Conservation (phyloP, 2,113 vertebrate species). For the Lasiurus cinereus region DNA sequence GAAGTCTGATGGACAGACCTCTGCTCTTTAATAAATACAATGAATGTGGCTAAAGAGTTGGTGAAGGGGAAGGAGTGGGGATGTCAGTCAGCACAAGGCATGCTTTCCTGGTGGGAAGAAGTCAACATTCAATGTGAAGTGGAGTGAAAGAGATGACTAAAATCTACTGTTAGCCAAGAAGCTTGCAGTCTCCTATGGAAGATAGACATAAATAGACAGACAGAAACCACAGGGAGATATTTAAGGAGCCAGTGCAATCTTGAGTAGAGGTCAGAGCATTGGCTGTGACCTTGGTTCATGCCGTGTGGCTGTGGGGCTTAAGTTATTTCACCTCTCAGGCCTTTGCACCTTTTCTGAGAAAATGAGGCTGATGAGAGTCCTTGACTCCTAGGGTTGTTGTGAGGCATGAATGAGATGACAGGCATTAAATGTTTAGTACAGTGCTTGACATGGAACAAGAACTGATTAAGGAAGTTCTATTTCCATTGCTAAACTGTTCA, state of each 20-base stretch:
- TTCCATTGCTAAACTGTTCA: neutral
- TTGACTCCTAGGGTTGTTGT: neutral
- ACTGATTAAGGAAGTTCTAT: neutral
- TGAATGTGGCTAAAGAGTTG: neutral
- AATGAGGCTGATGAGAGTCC: neutral
- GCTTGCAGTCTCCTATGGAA: neutral
- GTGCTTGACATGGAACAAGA: neutral
- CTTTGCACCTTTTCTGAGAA: neutral
- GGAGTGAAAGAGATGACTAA: neutral
- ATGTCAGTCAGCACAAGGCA: neutral
- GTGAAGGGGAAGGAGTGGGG: too few species aligned
- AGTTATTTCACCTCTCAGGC: neutral
- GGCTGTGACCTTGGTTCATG: neutral
- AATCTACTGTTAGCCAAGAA: neutral
- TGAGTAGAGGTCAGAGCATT: neutral
- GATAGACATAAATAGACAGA: neutral
- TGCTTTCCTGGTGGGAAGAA: conserved; percentile 10
- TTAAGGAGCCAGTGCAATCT: neutral
- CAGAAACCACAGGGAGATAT: neutral
- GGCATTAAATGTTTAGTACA: neutral
- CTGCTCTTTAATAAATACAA: conserved; percentile 41
- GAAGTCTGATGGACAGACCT: neutral
- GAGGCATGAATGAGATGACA: neutral
- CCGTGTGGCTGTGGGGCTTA: neutral
- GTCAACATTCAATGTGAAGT: neutral